Base-by-base conservation (phyloP, 2,888 invertebrate genomes). In the Diarsia mendica region DNA sequence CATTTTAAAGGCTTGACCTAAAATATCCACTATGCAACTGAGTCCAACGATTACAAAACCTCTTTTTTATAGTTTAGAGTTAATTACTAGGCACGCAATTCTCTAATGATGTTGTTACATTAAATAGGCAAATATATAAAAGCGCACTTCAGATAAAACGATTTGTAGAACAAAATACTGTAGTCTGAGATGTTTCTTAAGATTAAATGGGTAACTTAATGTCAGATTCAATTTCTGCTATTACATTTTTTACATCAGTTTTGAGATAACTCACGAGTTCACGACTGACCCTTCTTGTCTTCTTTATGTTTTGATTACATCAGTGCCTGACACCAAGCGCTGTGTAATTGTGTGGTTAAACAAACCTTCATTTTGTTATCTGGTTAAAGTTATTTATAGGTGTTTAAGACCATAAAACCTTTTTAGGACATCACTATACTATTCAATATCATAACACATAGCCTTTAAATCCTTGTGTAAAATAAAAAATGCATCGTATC, bases 241-340 rank as follows among this genome's bases (percentile, higher is more conserved):
- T 81, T 83, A 79, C 65, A 66, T 58, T 81, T 81, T 83, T 81
- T 79, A 83, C 58, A 67, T 68, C 65, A 48, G 60, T 66, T 61
- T 68, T 68, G 44, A 68, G 83, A 66, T 66, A 65, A 68, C 72
- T 78, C 73, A 66, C 65, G 68, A 72, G 55, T 58, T 80, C 74
- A 80, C 55, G 53, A 66, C 58, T 58, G 64, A 15, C 65, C 58
- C 72, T 68, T 65, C n/a, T 20, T 49, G 53, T 67, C 58, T 67
- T 76, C 61, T 75, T 80, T 63, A 66, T 63, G 69, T 49, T 53
- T 68, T 13, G 58, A 75, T 58, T 53, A 28, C 23, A 65, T 60
- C 28, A 13, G 33, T n/a, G 63, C 13, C 5, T 4, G 49, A 64
- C 63, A 67, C 4, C 3, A 75, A 75, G 23, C 20, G 18, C 44